Evolutionary conservation across 1,140 invertebrate species (phyloP).

Genomic region (Chrysomallon squamiferum): DNA sequence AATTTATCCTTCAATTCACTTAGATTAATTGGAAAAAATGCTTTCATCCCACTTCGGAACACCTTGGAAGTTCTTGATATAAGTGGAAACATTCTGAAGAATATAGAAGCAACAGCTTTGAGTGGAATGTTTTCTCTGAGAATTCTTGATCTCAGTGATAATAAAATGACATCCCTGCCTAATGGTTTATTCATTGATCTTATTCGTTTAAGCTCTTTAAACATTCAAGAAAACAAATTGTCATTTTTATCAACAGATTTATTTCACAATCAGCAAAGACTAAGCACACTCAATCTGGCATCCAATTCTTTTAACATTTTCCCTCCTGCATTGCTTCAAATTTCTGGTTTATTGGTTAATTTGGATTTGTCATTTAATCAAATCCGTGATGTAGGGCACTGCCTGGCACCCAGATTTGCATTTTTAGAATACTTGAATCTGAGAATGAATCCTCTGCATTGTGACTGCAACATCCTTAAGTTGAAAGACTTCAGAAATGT

Average conservation of each 20-base stretch:
- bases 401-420: constrained; percentile 4
- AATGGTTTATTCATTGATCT: constrained; percentile 7
- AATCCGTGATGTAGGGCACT: neutral
- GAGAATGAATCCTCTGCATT: constrained; percentile 9
- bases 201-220: constrained; percentile 3
- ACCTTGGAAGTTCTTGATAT: constrained; percentile 11
- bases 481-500: neutral
- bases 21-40: neutral
- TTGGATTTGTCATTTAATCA: constrained; percentile 14
- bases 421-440: constrained; percentile 8
- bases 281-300: constrained; percentile 10
- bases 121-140: neutral
- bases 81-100: constrained; percentile 10
- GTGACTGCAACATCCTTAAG: constrained; percentile 10
- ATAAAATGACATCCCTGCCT: constrained; percentile 5
- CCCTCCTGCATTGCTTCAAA: constrained; percentile 7
- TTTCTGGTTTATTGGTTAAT: constrained; percentile 1
- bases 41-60: constrained; percentile 6
- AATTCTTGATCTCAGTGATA: constrained; percentile 16
- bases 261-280: constrained; percentile 8
- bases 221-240: constrained; percentile 12
- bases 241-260: constrained; percentile 11
- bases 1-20: constrained; percentile 16
- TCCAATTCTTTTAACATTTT: constrained; percentile 12
- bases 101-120: neutral